Evolutionary conservation across 1,140 invertebrate species (phyloP), one percentile per base, ranked within the genome.

Genomic region (Leptopilina clavipes): DNA sequence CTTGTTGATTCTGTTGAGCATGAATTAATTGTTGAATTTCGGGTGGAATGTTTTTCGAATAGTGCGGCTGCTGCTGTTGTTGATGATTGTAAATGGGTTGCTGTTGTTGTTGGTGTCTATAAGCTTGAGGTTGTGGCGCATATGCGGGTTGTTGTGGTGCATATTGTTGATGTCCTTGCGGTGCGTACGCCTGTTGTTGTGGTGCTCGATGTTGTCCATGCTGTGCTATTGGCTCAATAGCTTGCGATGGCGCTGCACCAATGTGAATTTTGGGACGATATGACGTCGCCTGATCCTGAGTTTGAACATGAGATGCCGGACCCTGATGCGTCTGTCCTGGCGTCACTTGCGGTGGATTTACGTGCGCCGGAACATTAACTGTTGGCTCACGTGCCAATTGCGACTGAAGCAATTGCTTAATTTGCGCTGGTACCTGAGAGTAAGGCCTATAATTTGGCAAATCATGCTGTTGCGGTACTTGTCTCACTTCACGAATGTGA

Each of bases 351-450:
- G 86, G 86, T 6, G 81, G 59, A 44, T 83, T 40, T 3, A 40
- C 81, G 10, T 83, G 85, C 1, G 72, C n/a, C 0, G 89, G 88
- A 65, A 90, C 76, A 52, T 87, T 83, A 1, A 89, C 84, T 19
- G 89, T 52, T 1, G 89, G 88, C 7, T 89, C 83, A 0, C 86
- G 85, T 7, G 81, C 81, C 54, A 86, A 83, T 74, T 89, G 88
- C 0, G 79, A 79, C 14, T 87, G 82, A 7, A 90, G 74, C 31
- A 90, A 78, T 25, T 89, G 83, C 70, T 87, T 84, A 14, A 90
- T 89, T 1, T 85, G 81, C 0, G 81, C 74, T 7, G 89, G 88
- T 0, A 85, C 88, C 25, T 90, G 86, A 25, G 84, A 84, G n/a
- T 83, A 79, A 0, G 85, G 82, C 45, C 83, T 81, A 17, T 90